Evolutionary conservation across 2,113 vertebrate genomes (phyloP), one percentile per base, ranked within the genome.

Genomic region (Embiotoca jacksoni): DNA sequence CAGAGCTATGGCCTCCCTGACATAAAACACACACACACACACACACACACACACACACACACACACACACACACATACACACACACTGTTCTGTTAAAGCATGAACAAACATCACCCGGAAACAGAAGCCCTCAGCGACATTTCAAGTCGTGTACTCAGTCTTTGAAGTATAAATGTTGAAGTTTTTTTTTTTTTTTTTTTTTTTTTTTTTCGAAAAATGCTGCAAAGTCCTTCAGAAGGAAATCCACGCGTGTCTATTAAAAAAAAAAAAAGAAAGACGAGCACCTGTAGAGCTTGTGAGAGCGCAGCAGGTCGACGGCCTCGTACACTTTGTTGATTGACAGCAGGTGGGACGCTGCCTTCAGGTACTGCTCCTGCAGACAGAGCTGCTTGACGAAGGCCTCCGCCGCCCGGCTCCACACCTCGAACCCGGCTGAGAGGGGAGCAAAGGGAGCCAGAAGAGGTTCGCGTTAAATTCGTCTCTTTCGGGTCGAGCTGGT

Each of bases 341-440:
- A 97, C 35, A 99, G 95, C 37, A 99, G 96, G 78, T 98, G 95
- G 1, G 97, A 96, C 3, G 98, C 96, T 1, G 98, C 98, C 87
- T 99, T 99, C 86, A 98, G 94, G 15, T 96, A 95, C 4, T 99
- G 97, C 81, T 99, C 97, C 91, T 99, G 97, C 62, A 96, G 95
- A 82, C 96, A 97, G 72, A 99, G 94, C 93, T 99, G 98, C 88
- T 96, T 97, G 13, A 92, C 96, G 53, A 95, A 99, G 30, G 95
- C 95, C 92, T 99, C 97, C 66, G 97, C 96, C 0, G 96, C 92
- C 92, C 83, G 93, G 1, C 92, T 67, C 98, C 98, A 99, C 74
- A 96, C 96, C 23, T 90, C 84, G 65, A 97, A 99, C 0, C 98
- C 97, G 54, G 93, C 98, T 99, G 85, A 23, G 23, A 23, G n/a